Evolutionary conservation across 2,888 invertebrate species (phyloP).

Genomic region (Callimorpha dominula): DNA sequence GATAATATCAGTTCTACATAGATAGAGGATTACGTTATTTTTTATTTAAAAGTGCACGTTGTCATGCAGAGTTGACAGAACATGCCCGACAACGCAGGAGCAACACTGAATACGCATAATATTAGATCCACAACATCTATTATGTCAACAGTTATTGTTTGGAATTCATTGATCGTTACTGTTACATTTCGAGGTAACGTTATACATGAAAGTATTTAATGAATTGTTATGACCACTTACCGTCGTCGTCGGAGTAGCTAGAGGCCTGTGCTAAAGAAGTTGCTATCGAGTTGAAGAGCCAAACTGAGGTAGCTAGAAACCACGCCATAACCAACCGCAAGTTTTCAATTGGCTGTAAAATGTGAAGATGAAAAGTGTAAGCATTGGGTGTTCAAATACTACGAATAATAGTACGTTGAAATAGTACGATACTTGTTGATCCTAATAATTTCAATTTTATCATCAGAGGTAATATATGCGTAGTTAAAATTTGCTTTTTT

Average conservation of each 20-base stretch:
- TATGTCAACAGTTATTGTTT: conserved; percentile 14
- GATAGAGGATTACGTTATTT: conserved; percentile 16
- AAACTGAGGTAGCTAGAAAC: conserved; percentile 86
- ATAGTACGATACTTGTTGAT: neutral
- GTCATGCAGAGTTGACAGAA: conserved; percentile 75
- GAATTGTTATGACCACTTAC: conserved; percentile 60
- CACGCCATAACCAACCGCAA: conserved; percentile 86
- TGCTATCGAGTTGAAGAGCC: conserved; percentile 86
- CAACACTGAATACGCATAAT: conserved; percentile 60
- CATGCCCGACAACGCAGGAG: conserved; percentile 79
- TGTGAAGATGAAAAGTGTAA: conserved; percentile 18
- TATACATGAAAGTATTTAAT: conserved; percentile 16
- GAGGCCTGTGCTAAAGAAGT: conserved; percentile 82
- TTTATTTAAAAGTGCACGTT: conserved; percentile 63
- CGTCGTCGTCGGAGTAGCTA: conserved; percentile 78
- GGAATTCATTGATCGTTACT: conserved; percentile 8
- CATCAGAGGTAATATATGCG: no score
- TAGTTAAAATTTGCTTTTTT: no score
- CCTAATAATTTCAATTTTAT: neutral
- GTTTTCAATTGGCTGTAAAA: conserved; percentile 86
- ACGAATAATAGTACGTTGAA: no score
- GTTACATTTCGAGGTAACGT: conserved; percentile 24
- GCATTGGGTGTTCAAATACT: neutral
- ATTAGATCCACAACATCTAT: conserved; percentile 50
- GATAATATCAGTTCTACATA: conserved; percentile 33